phyloP scores from a whole-genome alignment of 2,113 vertebrate genomes.

The Melospiza melodia region DNA sequence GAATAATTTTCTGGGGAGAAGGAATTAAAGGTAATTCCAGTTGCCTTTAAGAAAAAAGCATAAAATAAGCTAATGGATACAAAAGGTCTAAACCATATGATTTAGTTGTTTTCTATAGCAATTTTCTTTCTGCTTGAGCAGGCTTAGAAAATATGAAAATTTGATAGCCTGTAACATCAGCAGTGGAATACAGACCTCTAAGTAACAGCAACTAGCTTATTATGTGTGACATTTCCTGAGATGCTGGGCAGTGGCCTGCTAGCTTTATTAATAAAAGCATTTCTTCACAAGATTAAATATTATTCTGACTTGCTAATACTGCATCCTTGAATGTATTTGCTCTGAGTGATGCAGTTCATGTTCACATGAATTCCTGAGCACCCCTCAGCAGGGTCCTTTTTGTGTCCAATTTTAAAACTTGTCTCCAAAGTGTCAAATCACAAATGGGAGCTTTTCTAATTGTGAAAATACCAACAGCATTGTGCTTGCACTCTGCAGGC shows the following conservation, averaged over 20 bases:
- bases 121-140: neutral
- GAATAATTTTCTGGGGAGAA: neutral
- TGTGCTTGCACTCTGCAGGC: too few species aligned
- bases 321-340: neutral
- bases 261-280: neutral
- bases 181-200: neutral
- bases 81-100: neutral
- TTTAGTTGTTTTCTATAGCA: neutral
- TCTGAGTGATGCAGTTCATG: accelerated
- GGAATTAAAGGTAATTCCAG: neutral
- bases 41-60: neutral
- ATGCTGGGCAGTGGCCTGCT: neutral
- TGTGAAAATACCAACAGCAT: neutral
- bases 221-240: neutral
- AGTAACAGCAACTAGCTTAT: neutral
- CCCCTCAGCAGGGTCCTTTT: neutral
- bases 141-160: neutral
- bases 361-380: neutral
- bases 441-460: neutral
- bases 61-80: neutral
- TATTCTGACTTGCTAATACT: neutral
- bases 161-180: neutral
- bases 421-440: neutral
- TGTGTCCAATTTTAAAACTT: neutral
- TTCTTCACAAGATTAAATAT: neutral